Percentiles rank a stretch among this genome's conserved stretches.
Conservation (phyloP, 2,113 vertebrate species). For the Corythaeola cristata region DNA sequence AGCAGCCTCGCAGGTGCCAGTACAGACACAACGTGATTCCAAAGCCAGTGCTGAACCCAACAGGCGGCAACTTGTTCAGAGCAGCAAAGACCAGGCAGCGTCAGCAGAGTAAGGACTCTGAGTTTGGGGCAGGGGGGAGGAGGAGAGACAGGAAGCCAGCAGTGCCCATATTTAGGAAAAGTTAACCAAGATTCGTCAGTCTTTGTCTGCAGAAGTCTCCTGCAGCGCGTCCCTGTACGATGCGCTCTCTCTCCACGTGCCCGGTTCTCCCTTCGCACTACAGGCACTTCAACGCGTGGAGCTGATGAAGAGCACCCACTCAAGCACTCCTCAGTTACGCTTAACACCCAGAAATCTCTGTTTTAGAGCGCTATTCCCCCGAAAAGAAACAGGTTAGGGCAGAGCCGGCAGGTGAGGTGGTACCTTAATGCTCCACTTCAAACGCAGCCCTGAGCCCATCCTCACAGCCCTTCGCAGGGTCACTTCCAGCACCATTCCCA, state of each 20-base stretch:
- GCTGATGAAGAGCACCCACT: not conserved
- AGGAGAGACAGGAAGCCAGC: not conserved
- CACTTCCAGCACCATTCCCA: not conserved
- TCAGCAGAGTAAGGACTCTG: not conserved
- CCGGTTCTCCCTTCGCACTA: not conserved
- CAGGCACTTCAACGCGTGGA: rapidly evolving
- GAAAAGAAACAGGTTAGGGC: not conserved
- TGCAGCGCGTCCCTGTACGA: rapidly evolving
- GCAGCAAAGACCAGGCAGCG: not conserved
- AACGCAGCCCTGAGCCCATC: not conserved
- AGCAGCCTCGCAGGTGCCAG: not conserved
- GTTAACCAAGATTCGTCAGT: not conserved
- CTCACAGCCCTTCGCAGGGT: not conserved
- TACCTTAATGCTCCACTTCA: rapidly evolving
- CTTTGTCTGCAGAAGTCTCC: not conserved
- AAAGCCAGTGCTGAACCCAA: not conserved
- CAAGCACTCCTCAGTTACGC: too few relatives aligned
- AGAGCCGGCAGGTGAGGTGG: not conserved
- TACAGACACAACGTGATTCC: rapidly evolving
- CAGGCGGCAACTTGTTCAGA: not conserved
- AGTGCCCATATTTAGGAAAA: not conserved
- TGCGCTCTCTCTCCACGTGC: rapidly evolving
- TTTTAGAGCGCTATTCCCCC: not conserved
- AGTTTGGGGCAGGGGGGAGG: not conserved
- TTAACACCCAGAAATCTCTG: too few relatives aligned